A percentile compares a stretch with the other conserved stretches of the same genome.
Evolutionary conservation across 2,113 vertebrate species (phyloP).

Genomic region (Ictalurus furcatus): DNA sequence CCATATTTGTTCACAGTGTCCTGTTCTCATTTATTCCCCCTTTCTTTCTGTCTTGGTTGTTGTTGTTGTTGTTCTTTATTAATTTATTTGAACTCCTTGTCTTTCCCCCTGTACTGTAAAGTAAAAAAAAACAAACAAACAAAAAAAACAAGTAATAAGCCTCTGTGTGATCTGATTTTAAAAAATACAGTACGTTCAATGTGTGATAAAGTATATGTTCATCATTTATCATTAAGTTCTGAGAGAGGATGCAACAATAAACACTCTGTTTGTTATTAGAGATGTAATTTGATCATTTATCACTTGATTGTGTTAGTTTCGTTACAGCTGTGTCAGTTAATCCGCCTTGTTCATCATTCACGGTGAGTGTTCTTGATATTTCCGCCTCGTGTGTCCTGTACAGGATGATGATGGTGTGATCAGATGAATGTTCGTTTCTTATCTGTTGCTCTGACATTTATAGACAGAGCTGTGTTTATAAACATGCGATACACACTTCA

Average conservation of each 20-base stretch:
- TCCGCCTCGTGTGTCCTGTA: background rate
- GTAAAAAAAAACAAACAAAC: background rate
- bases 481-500: background rate
- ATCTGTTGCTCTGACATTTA: background rate
- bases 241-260: background rate
- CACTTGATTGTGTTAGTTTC: background rate
- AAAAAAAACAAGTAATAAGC: background rate
- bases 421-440: background rate
- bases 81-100: background rate
- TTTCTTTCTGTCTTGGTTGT: no score
- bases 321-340: background rate
- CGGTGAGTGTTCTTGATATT: background rate
- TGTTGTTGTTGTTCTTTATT: no score
- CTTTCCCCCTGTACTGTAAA: background rate
- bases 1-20: no score
- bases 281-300: background rate
- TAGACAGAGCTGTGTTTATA: background rate
- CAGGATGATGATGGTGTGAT: background rate
- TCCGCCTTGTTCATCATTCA: background rate
- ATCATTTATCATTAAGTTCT: background rate
- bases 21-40: no score
- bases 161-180: no score
- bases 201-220: background rate
- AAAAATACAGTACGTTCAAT: background rate
- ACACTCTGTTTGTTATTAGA: background rate